Base-by-base conservation (phyloP, 2,888 invertebrate genomes). In the Dioctria linearis region DNA sequence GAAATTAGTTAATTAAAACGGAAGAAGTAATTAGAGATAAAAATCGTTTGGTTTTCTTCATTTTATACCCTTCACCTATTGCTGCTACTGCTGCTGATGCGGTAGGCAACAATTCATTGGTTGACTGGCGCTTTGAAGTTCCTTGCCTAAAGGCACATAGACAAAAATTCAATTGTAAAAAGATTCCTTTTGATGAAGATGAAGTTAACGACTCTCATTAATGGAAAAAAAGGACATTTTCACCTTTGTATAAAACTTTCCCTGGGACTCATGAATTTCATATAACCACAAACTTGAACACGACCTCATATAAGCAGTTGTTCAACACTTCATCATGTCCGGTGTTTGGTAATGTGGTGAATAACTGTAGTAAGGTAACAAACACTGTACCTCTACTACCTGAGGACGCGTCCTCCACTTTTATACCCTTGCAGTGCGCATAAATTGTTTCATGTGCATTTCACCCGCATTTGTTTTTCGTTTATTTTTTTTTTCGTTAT, bases 1-100 rank as follows among this genome's bases (percentile, higher is more conserved):
- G 73, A 80, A 82, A 73, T 80, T 61, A 80, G 80, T 82, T 82
- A 82, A 82, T 82, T 82, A 82, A 81, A 81, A 79, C 79, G 79
- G 81, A 81, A 81, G 76, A 80, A 79, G 63, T 81, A 79, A 81
- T 81, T 76, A 81, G 79, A 79, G 51, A 46, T 42, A 66, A 54
- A 71, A 57, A 65, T 73, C 63, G 54, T 54, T 54, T 11, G 54
- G n/a, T 54, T 4, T 54, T 54, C 11, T n/a, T n/a, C 11, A 11
- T 11, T 54, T 54, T 54, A 8, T 54, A 46, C n/a, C 25, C 25
- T 25, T 25, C 25, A 2, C 25, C 25, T 25, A 25, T 2, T 25
- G 25, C 25, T 25, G 25, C 25, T 25, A 25, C 25, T 25, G 25
- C 25, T 25, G 25, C 25, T 25, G 25, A 0, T 25, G 25, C 25